A percentile compares a stretch with the other conserved stretches of the same genome.
Conservation (phyloP, 2,888 invertebrate genomes). For the Dorcus parallelipipedus region DNA sequence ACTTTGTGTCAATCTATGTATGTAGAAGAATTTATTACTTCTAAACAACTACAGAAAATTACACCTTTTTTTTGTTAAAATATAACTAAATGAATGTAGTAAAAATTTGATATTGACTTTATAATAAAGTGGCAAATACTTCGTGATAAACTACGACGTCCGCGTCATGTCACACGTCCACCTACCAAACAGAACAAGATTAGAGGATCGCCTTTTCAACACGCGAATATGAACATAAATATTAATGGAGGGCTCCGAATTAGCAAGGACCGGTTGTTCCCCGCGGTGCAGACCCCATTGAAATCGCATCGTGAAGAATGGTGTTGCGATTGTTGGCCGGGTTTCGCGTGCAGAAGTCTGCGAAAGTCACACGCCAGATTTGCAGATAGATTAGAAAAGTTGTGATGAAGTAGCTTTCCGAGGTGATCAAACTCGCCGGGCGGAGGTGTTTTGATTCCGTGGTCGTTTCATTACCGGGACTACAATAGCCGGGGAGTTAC, state of each 20-base stretch:
- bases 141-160: not conserved
- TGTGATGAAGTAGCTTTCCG: slow-evolving; percentile 26
- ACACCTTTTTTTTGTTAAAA: no score
- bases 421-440: not conserved
- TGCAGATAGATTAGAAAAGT: slow-evolving; percentile 33
- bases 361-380: slow-evolving; percentile 23
- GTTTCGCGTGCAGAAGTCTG: slow-evolving; percentile 25
- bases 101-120: no score
- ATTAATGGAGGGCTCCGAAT: slow-evolving; percentile 17
- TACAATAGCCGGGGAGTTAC: slow-evolving; percentile 27
- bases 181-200: not conserved
- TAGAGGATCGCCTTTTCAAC: slow-evolving; percentile 12
- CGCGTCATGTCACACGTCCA: not conserved
- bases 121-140: no score
- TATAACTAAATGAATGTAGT: no score
- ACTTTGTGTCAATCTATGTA: no score
- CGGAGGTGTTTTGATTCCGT: slow-evolving; percentile 19
- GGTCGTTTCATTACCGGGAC: slow-evolving; percentile 30
- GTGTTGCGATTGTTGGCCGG: slow-evolving; percentile 24
- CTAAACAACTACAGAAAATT: no score
- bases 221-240: slow-evolving; percentile 26
- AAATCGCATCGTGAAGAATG: slow-evolving; percentile 21
- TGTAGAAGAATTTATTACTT: no score
- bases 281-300: slow-evolving; percentile 15
- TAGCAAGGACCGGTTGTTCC: not conserved